Evolutionary conservation across 2,888 invertebrate genomes (phyloP).

Genomic region (Eueremaeus valkanovi): DNA sequence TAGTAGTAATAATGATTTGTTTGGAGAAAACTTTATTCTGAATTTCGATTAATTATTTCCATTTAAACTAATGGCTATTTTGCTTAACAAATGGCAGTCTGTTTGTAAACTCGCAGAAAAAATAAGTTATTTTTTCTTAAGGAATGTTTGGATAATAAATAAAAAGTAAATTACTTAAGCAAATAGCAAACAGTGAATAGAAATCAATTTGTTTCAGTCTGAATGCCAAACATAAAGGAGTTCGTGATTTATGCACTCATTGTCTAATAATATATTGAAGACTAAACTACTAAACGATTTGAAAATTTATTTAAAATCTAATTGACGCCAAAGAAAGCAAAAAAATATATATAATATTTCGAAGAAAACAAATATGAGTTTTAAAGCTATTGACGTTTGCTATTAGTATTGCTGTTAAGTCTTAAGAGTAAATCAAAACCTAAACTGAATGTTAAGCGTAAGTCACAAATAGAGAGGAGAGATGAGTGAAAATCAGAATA

Average conservation of each 20-base stretch:
- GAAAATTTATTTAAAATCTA: not conserved
- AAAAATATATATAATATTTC: not conserved
- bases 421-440: too few species aligned
- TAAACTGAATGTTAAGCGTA: not conserved
- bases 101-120: not conserved
- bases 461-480: not conserved
- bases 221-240: not conserved
- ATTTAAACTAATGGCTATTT: not conserved
- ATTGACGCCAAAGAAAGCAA: constrained; percentile 7
- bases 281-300: not conserved
- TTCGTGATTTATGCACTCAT: constrained; percentile 9
- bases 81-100: not conserved
- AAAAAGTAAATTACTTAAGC: not conserved
- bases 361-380: not conserved
- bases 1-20: constrained; percentile 6
- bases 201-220: not conserved
- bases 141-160: not conserved
- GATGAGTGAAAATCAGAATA: not conserved
- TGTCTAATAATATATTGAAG: not conserved
- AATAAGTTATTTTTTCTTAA: not conserved
- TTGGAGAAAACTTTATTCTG: not conserved
- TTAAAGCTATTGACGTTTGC: not conserved
- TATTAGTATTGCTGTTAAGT: not conserved
- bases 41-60: not conserved
- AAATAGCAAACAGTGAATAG: too few species aligned